These are phyloP conservation scores for Amyelois transitella DNA, from an alignment of 1,140 invertebrate genomes.

Conservation along the genomic window DNA sequence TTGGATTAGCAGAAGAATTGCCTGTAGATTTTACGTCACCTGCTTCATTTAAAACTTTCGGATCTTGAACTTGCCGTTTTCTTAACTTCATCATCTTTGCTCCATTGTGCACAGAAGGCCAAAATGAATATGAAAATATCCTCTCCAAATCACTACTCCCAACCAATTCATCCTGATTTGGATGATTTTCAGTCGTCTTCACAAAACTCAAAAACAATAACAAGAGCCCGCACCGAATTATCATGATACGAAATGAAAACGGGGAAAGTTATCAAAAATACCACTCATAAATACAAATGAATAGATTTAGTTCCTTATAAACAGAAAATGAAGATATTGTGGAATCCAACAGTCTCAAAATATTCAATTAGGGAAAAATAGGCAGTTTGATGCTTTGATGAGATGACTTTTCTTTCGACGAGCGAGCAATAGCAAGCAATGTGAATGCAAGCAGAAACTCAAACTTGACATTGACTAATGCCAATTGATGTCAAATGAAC, in stretches of 20 bases:
- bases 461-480: too few relatives aligned
- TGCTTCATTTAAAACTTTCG: slow-evolving; percentile 5
- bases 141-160: slow-evolving; percentile 18
- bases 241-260: slow-evolving; percentile 4
- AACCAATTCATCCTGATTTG: slow-evolving; percentile 9
- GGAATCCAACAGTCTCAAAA: background rate
- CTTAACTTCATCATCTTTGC: slow-evolving; percentile 21
- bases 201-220: slow-evolving; percentile 29
- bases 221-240: slow-evolving; percentile 24
- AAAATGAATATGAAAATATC: slow-evolving; percentile 26
- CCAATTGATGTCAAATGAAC: too few relatives aligned
- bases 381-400: too few relatives aligned
- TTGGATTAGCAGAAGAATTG: background rate
- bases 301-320: too few relatives aligned
- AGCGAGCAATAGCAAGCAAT: too few relatives aligned
- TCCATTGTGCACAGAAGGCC: slow-evolving; percentile 36
- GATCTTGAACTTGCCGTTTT: slow-evolving; percentile 18
- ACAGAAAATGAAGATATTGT: too few relatives aligned
- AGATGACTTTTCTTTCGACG: too few relatives aligned
- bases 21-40: background rate
- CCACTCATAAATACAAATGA: background rate
- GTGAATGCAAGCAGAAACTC: too few relatives aligned
- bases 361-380: too few relatives aligned
- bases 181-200: slow-evolving; percentile 13
- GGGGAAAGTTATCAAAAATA: background rate